Evolutionary conservation across 2,888 invertebrate species (phyloP).

Genomic region (Tanypteryx hageni): DNA sequence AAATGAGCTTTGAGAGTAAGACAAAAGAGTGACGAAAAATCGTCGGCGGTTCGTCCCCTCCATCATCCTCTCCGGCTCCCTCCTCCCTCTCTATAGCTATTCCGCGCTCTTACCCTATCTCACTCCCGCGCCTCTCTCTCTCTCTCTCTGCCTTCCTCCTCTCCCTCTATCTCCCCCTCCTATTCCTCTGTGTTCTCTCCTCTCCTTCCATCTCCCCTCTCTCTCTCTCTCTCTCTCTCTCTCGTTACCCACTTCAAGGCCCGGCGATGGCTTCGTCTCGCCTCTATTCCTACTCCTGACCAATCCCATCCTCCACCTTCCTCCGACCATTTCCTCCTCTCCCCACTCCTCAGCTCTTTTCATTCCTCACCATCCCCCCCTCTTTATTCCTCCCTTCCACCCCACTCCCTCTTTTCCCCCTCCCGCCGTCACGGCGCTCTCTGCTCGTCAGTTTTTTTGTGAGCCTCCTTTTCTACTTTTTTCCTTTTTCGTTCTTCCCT

Average conservation of each 20-base stretch:
- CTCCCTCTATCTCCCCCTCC: background rate
- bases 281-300: background rate
- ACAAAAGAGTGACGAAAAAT: constrained; percentile 39
- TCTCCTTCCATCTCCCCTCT: background rate
- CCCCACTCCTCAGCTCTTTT: background rate
- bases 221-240: background rate
- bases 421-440: background rate
- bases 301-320: background rate
- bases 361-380: background rate
- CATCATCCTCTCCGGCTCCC: background rate
- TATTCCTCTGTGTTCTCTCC: no score
- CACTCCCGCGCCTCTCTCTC: background rate
- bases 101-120: background rate
- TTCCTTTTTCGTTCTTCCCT: background rate
- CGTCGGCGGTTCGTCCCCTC: constrained; percentile 36
- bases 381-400: no score
- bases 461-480: background rate
- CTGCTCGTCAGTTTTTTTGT: background rate
- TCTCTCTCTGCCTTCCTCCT: no score
- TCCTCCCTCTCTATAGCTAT: background rate
- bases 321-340: no score
- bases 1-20: constrained; percentile 44
- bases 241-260: no score
- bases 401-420: no score
- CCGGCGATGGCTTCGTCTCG: no score